Conservation (phyloP, 2,888 invertebrate genomes). For the Synergus itoensis region DNA sequence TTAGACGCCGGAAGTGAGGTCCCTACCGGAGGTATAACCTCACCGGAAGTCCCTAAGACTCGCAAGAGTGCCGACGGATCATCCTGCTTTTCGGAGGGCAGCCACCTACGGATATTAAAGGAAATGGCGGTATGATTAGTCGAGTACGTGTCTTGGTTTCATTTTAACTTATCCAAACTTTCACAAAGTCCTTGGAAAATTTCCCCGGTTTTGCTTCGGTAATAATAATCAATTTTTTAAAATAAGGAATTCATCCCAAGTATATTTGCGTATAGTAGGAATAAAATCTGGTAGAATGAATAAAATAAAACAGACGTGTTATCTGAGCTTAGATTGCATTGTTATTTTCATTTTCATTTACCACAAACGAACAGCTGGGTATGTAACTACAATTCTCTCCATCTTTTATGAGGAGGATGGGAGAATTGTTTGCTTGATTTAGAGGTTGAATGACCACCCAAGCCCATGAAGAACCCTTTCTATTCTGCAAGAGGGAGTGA, state of each 20-base stretch:
- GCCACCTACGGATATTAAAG: conserved; percentile 77
- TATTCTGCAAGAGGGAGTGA: conserved; percentile 47
- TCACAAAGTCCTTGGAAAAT: conserved; percentile 36
- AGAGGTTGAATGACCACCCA: conserved; percentile 60
- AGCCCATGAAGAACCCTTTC: conserved; percentile 64
- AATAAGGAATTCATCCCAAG: neutral
- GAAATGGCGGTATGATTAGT: conserved; percentile 78
- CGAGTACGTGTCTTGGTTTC: conserved; percentile 76
- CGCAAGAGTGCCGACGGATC: conserved; percentile 63
- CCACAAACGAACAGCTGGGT: conserved; percentile 71
- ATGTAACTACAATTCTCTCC: conserved; percentile 63
- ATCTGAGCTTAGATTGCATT: too few species aligned
- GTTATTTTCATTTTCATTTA: conserved; percentile 54
- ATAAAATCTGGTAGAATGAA: too few species aligned
- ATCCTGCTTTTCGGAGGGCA: conserved; percentile 56
- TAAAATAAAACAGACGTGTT: too few species aligned
- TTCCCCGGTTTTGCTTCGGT: too few species aligned
- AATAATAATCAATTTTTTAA: neutral
- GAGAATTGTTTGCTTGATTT: conserved; percentile 71
- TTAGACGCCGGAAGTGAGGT: conserved; percentile 69
- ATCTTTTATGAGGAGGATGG: conserved; percentile 57
- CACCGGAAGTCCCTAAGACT: conserved; percentile 75
- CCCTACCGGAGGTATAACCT: conserved; percentile 70
- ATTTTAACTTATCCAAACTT: conserved; percentile 66
- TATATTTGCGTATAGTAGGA: too few species aligned